These are phyloP conservation scores for Pangasius larnaudii DNA, from an alignment of 2,797 vertebrate genomes.

Conservation along the genomic window DNA sequence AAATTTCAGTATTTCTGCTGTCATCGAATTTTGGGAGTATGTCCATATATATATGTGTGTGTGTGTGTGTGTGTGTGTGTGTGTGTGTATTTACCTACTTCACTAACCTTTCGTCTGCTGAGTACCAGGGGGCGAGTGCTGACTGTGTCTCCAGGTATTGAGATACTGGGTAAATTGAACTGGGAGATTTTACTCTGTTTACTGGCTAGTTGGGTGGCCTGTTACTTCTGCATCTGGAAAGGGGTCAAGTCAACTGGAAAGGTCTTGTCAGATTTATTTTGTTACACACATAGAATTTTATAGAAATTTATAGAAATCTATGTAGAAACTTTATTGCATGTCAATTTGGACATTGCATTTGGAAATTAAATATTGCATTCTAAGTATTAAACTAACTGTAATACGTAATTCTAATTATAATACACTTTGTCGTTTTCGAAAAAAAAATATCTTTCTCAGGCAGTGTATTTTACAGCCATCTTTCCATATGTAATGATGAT, in stretches of 20 bases:
- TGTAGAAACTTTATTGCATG: not conserved
- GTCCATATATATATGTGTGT: no score
- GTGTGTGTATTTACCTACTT: not conserved
- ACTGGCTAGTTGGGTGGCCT: not conserved
- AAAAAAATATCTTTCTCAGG: slow-evolving; percentile 58
- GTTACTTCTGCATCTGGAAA: slow-evolving; percentile 25
- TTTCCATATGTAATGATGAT: slow-evolving; percentile 60
- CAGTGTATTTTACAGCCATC: slow-evolving; percentile 77
- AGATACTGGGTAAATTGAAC: slow-evolving; percentile 7
- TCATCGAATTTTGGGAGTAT: slow-evolving; percentile 25
- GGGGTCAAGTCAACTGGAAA: slow-evolving; percentile 31
- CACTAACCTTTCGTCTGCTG: not conserved
- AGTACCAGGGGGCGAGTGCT: not conserved
- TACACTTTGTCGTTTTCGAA: not conserved
- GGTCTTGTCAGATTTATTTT: not conserved
- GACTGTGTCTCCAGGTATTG: not conserved
- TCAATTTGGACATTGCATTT: not conserved
- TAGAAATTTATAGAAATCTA: not conserved
- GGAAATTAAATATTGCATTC: not conserved
- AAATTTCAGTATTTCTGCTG: slow-evolving; percentile 19
- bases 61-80: no score
- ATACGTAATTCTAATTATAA: not conserved
- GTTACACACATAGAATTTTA: not conserved
- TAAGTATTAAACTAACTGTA: not conserved
- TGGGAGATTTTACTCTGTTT: slow-evolving; percentile 20